phyloP scores from a whole-genome alignment of 2,888 invertebrate species.

The Liopterus haemorrhoidalis region DNA sequence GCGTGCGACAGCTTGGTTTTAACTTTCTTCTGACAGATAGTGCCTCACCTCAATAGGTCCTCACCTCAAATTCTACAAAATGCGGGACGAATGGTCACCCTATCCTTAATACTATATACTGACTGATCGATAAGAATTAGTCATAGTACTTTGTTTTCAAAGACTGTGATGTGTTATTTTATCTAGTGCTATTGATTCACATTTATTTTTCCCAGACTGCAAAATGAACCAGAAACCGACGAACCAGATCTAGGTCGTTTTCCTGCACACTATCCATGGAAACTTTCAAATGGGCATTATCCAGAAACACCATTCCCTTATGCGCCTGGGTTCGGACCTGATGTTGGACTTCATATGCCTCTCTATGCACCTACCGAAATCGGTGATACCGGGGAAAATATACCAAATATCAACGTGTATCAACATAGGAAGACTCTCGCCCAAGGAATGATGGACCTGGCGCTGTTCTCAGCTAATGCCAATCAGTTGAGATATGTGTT shows the following conservation, averaged over 20 bases:
- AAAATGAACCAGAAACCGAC: constrained; percentile 20
- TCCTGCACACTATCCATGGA: constrained; percentile 17
- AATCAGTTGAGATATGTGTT: constrained; percentile 82
- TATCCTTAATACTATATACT: too few relatives aligned
- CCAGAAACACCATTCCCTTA: constrained; percentile 34
- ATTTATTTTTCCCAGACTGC: too few relatives aligned
- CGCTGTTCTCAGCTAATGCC: constrained; percentile 81
- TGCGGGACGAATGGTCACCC: too few relatives aligned
- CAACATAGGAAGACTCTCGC: constrained; percentile 86
- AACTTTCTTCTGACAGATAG: too few relatives aligned
- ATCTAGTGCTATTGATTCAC: too few relatives aligned
- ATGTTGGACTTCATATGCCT: constrained; percentile 22
- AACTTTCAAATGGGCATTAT: constrained; percentile 27
- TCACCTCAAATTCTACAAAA: too few relatives aligned
- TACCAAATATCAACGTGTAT: constrained; percentile 77
- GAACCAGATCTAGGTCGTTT: constrained; percentile 21
- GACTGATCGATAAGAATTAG: too few relatives aligned
- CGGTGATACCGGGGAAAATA: constrained; percentile 36
- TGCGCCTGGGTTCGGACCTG: constrained; percentile 39
- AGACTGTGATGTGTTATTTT: too few relatives aligned
- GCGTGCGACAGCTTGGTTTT: too few relatives aligned
- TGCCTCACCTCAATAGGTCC: too few relatives aligned
- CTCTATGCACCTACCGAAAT: constrained; percentile 30
- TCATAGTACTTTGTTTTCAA: too few relatives aligned
- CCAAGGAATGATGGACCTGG: constrained; percentile 90